Evolutionary conservation across 2,888 invertebrate species (phyloP).

Genomic region (Monopis laevigella): DNA sequence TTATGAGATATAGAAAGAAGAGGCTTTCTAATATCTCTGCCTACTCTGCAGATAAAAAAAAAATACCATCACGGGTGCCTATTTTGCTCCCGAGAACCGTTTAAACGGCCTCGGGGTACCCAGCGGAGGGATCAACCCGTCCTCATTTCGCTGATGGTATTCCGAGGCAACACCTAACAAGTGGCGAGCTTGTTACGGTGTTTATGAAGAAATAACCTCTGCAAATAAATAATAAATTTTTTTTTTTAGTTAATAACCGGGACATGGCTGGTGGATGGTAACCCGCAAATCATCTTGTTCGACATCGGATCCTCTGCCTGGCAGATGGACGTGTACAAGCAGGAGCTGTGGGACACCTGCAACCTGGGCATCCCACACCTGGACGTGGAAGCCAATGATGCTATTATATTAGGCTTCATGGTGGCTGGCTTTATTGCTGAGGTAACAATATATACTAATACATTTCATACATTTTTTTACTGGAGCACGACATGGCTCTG

Average conservation of each 20-base stretch:
- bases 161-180: no score
- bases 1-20: background rate
- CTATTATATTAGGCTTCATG: constrained; percentile 95
- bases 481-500: no score
- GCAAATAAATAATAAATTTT: background rate
- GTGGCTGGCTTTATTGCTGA: constrained; percentile 92
- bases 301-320: constrained; percentile 97
- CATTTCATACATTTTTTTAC: background rate
- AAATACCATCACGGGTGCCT: no score
- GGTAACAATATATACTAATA: constrained; percentile 50
- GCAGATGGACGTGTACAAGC: constrained; percentile 95
- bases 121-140: no score
- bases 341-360: constrained; percentile 90
- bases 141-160: no score
- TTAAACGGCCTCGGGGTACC: no score
- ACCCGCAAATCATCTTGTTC: constrained; percentile 96
- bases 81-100: no score
- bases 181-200: no score
- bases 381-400: constrained; percentile 96
- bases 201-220: no score
- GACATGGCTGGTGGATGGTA: constrained; percentile 99
- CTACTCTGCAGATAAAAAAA: background rate
- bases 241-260: constrained; percentile 83
- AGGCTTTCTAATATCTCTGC: background rate
- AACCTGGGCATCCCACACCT: constrained; percentile 90